phyloP scores from a whole-genome alignment of 2,113 vertebrate species.

The Myotis yumanensis region DNA sequence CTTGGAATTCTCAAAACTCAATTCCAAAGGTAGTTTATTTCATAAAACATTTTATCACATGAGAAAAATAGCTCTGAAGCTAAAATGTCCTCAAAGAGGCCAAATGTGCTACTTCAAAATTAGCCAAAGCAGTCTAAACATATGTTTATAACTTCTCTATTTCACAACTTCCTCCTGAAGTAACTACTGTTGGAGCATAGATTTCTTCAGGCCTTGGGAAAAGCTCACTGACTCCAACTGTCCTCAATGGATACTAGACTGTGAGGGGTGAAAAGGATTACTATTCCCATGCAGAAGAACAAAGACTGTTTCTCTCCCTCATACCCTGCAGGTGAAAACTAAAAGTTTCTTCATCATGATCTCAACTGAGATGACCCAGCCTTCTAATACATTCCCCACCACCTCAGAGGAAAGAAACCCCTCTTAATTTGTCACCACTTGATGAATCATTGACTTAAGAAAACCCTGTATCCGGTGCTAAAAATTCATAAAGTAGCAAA shows the following conservation, averaged over 20 bases:
- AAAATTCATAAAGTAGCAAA: not conserved
- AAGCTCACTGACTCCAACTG: not conserved
- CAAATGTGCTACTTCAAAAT: not conserved
- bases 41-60: conserved; percentile 9
- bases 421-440: not conserved
- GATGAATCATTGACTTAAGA: not conserved
- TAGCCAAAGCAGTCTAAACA: not conserved
- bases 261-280: not conserved
- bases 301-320: not conserved
- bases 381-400: not conserved
- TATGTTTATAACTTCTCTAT: not conserved
- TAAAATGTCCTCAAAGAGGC: not conserved
- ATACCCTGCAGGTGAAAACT: not conserved
- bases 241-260: not conserved
- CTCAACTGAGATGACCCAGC: not conserved
- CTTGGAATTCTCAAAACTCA: not conserved
- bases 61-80: not conserved
- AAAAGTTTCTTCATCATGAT: not conserved
- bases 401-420: not conserved
- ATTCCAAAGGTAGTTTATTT: not conserved
- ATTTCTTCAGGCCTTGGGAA: not conserved
- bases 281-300: not conserved
- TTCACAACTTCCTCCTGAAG: not conserved
- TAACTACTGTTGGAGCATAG: not conserved
- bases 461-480: not conserved